Percentiles rank a stretch among this genome's conserved stretches.
phyloP scores from a whole-genome alignment of 1,140 invertebrate genomes.

The Mamestra configurata region DNA sequence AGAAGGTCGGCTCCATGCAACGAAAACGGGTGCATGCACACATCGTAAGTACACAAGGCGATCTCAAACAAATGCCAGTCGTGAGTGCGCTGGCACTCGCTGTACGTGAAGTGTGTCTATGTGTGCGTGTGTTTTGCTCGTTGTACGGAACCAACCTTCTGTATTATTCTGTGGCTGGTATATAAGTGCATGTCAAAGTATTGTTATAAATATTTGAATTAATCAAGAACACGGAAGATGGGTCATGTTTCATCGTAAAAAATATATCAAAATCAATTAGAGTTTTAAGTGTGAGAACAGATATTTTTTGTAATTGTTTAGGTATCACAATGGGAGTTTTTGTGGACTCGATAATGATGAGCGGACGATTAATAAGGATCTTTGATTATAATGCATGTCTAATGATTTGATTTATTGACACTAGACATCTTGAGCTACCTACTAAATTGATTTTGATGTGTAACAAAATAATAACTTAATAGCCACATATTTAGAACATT shows the following conservation, averaged over 20 bases:
- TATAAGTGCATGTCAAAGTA: constrained; percentile 29
- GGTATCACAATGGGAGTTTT: constrained; percentile 9
- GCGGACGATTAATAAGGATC: background rate
- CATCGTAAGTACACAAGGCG: background rate
- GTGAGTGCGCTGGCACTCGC: background rate
- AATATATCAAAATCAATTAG: constrained; percentile 46
- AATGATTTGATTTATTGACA: background rate
- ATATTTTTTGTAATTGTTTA: constrained; percentile 1
- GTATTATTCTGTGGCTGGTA: background rate
- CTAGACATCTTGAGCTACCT: background rate
- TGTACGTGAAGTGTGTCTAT: background rate
- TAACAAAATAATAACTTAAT: too few relatives aligned
- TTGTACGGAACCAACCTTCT: background rate
- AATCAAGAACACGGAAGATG: constrained; percentile 43
- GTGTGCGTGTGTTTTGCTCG: background rate
- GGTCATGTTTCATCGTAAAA: constrained; percentile 11
- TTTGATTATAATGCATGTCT: background rate
- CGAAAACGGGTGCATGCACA: background rate
- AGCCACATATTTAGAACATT: too few relatives aligned
- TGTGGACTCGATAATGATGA: background rate
- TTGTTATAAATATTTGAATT: constrained; percentile 30
- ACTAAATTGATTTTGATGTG: too few relatives aligned
- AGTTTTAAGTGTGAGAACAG: constrained; percentile 35
- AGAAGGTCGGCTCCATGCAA: background rate
- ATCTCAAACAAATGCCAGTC: background rate